Conservation (phyloP, 2,113 vertebrate species). For the Takifugu flavidus region DNA sequence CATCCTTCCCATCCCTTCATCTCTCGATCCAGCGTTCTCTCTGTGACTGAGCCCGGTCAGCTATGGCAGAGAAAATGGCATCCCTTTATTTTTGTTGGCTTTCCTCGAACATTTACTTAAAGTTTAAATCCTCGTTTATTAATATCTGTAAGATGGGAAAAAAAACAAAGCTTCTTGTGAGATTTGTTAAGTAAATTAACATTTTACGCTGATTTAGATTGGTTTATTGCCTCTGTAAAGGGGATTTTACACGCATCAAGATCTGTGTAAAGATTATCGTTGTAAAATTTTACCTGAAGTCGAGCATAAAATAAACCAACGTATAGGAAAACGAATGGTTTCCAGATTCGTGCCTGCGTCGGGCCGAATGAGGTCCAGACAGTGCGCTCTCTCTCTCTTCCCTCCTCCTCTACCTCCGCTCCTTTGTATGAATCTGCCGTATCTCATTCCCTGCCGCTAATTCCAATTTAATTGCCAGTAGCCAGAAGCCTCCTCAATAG, state of each 20-base stretch:
- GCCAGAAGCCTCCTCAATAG: constrained; percentile 99
- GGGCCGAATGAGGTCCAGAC: constrained; percentile 56
- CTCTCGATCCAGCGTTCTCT: constrained; percentile 49
- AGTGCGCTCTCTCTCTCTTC: constrained; percentile 42
- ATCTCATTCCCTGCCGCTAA: constrained; percentile 99
- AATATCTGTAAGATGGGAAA: too few species aligned
- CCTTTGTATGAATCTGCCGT: constrained; percentile 99
- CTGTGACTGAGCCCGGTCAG: constrained; percentile 67
- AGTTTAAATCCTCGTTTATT: too few species aligned
- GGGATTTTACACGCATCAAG: background rate
- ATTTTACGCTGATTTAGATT: too few species aligned
- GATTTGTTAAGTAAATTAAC: too few species aligned
- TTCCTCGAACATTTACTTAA: background rate
- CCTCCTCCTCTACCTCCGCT: constrained; percentile 60
- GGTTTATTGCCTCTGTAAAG: too few species aligned
- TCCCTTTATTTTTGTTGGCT: constrained; percentile 57
- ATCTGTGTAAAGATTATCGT: background rate
- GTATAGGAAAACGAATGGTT: background rate
- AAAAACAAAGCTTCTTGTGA: too few species aligned
- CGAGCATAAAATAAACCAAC: constrained; percentile 36
- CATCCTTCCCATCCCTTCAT: constrained; percentile 43
- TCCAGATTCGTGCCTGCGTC: constrained; percentile 46
- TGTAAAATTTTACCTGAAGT: constrained; percentile 19
- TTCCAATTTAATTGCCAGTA: constrained; percentile 99
- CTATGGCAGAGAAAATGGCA: constrained; percentile 68